Percentiles rank a stretch among this genome's conserved stretches.
Evolutionary conservation across 2,113 vertebrate species (phyloP).

Genomic region (Paralichthys olivaceus): DNA sequence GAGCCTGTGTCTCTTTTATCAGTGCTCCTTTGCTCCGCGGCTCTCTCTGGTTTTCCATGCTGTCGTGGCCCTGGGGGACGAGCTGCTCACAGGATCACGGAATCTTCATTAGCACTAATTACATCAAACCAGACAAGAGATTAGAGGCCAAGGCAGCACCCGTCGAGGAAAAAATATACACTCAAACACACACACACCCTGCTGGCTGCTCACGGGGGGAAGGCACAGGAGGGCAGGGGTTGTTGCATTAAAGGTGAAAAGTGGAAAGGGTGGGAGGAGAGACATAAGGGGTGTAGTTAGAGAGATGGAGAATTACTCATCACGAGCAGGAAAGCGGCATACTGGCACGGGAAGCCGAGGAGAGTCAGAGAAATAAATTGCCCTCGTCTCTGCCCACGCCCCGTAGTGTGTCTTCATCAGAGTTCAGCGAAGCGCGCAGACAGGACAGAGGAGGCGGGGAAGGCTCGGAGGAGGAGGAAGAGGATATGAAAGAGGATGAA

Average conservation of each 20-base stretch:
- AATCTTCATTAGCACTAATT: conserved; percentile 85
- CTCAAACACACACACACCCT: conserved; percentile 39
- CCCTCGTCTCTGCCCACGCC: conserved; percentile 73
- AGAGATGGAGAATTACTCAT: conserved; percentile 62
- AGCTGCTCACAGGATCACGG: conserved; percentile 78
- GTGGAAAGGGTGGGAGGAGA: conserved; percentile 57
- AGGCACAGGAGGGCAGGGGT: conserved; percentile 51
- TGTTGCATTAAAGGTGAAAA: conserved; percentile 68
- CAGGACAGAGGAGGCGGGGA: conserved; percentile 60
- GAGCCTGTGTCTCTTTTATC: conserved; percentile 75
- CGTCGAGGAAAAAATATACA: conserved; percentile 51
- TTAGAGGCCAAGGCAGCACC: conserved; percentile 76
- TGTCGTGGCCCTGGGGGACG: conserved; percentile 73
- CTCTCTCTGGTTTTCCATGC: conserved; percentile 71
- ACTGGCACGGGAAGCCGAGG: conserved; percentile 41
- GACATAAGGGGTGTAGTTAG: conserved; percentile 54
- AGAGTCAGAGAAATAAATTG: conserved; percentile 73
- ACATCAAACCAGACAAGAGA: conserved; percentile 83
- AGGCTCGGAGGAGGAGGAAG: conserved; percentile 40
- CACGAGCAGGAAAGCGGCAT: conserved; percentile 39
- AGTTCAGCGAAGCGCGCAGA: conserved; percentile 65
- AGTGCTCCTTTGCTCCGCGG: conserved; percentile 63
- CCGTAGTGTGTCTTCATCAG: conserved; percentile 80
- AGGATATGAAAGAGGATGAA: conserved; percentile 46
- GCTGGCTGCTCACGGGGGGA: conserved; percentile 44